Evolutionary conservation across 1,140 invertebrate genomes (phyloP).

Genomic region (Neodiprion lecontei): DNA sequence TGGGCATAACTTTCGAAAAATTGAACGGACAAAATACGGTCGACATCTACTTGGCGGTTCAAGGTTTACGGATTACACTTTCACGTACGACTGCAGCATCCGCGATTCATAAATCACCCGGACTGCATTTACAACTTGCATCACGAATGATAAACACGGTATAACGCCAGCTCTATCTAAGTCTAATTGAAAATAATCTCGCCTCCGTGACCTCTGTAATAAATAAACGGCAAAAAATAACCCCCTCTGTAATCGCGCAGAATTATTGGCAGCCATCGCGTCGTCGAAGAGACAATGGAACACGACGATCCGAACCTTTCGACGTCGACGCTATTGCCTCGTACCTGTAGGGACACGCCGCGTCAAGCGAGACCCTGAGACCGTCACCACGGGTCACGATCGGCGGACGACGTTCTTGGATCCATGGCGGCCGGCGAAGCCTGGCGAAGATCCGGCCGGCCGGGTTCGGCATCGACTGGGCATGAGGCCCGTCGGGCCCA

Average conservation of each 20-base stretch:
- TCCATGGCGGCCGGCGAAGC: background rate
- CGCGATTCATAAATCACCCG: too few relatives aligned
- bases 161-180: background rate
- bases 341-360: background rate
- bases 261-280: too few relatives aligned
- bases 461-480: background rate
- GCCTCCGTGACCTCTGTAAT: background rate
- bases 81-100: background rate
- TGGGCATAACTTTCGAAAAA: too few relatives aligned
- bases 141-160: background rate
- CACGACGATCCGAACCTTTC: background rate
- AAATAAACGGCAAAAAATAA: background rate
- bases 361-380: background rate
- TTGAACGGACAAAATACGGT: too few relatives aligned
- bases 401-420: background rate
- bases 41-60: too few relatives aligned
- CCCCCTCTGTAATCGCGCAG: too few relatives aligned
- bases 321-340: background rate
- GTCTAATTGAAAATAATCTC: background rate
- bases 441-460: background rate
- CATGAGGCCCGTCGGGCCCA: background rate
- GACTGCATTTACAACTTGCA: background rate
- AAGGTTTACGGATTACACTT: background rate
- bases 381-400: slow-evolving; percentile 1
- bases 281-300: background rate